Evolutionary conservation across 2,113 vertebrate species (phyloP).

Genomic region (Meriones unguiculatus): DNA sequence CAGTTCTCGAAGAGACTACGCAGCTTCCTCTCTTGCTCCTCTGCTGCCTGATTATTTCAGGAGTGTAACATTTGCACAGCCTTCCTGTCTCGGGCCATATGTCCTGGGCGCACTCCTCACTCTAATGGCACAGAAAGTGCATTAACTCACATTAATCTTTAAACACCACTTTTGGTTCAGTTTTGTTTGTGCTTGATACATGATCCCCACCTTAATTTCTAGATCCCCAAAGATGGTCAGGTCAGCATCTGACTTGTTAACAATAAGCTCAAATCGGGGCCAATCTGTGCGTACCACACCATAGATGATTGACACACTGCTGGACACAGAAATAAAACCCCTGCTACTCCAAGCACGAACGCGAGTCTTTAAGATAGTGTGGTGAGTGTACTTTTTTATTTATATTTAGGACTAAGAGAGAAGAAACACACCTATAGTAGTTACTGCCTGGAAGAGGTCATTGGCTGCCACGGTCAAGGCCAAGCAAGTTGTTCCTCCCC

Average conservation of each 20-base stretch:
- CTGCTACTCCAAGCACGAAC: not conserved
- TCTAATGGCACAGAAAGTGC: slow-evolving; percentile 38
- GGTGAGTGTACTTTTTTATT: slow-evolving; percentile 29
- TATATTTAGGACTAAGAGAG: slow-evolving; percentile 7
- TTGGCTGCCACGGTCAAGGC: slow-evolving; percentile 18
- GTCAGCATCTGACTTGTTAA: slow-evolving; percentile 48
- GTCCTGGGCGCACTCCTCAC: not conserved
- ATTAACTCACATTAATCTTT: slow-evolving; percentile 61
- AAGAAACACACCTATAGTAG: not conserved
- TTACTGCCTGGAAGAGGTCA: not conserved
- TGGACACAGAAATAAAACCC: not conserved
- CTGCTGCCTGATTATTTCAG: slow-evolving; percentile 29
- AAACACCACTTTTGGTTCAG: not conserved
- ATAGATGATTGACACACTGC: not conserved
- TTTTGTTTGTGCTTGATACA: not conserved
- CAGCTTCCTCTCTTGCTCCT: not conserved
- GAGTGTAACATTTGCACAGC: not conserved
- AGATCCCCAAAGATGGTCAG: slow-evolving; percentile 15
- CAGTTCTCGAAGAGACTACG: not conserved
- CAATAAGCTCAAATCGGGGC: not conserved
- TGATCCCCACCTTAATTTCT: slow-evolving; percentile 28
- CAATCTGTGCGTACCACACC: not conserved
- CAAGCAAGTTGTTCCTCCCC: slow-evolving; percentile 21
- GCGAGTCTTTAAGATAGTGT: slow-evolving; percentile 7
- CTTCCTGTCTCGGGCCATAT: not conserved